phyloP scores from a whole-genome alignment of 1,140 invertebrate genomes.

The Brachionus plicatilis region DNA sequence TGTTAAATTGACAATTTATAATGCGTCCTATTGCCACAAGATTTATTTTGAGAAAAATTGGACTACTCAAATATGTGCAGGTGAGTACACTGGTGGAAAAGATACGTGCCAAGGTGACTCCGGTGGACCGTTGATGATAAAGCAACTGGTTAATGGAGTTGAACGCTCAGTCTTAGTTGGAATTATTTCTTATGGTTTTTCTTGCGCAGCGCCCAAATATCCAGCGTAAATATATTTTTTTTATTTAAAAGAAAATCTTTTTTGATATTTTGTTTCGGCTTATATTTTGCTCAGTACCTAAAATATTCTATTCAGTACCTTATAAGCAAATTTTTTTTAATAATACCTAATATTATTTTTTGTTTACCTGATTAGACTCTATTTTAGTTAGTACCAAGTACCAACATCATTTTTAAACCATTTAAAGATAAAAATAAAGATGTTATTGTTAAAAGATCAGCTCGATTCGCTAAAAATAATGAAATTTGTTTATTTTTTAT shows the following conservation, averaged over 20 bases:
- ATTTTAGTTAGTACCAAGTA: too few relatives aligned
- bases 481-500: too few relatives aligned
- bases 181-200: background rate
- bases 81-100: conserved; percentile 22
- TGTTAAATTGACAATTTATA: conserved; percentile 12
- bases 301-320: too few relatives aligned
- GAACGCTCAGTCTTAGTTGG: background rate
- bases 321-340: too few relatives aligned
- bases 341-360: too few relatives aligned
- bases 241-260: background rate
- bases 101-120: conserved; percentile 57
- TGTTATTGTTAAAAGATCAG: too few relatives aligned
- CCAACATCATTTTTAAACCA: too few relatives aligned
- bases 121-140: conserved; percentile 49
- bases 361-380: too few relatives aligned
- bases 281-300: too few relatives aligned
- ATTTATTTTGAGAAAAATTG: background rate
- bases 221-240: conserved; percentile 7
- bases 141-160: background rate
- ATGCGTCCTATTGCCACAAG: background rate
- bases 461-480: too few relatives aligned
- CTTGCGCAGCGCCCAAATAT: background rate
- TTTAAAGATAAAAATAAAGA: too few relatives aligned
- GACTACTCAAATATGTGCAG: conserved; percentile 32
- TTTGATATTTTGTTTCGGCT: too few relatives aligned